These are phyloP conservation scores for Benitochromis conjunctus DNA, from an alignment of 2,113 vertebrate species.

Conservation along the genomic window DNA sequence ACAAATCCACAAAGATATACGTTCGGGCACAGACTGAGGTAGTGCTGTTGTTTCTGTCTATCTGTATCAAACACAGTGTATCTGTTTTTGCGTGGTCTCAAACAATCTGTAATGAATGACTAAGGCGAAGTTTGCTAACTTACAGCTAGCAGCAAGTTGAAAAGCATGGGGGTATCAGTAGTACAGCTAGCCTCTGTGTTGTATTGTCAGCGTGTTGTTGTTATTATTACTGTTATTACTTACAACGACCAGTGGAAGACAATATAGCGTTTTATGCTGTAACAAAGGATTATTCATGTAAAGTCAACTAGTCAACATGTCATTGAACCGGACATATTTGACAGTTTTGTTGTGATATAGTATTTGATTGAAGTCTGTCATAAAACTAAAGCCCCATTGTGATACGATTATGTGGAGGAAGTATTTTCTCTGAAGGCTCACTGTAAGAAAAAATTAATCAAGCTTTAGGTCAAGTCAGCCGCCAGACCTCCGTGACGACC, in stretches of 20 bases:
- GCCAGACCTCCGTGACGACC: not conserved
- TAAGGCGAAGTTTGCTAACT: not conserved
- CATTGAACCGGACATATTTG: not conserved
- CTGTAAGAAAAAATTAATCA: not conserved
- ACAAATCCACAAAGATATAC: not conserved
- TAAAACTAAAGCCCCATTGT: not conserved
- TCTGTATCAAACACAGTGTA: not conserved
- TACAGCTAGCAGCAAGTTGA: not conserved
- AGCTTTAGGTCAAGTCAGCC: not conserved
- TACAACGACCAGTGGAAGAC: not conserved
- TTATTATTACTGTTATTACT: not conserved
- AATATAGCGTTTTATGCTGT: not conserved
- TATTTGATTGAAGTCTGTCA: not conserved
- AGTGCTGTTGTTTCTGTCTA: not conserved
- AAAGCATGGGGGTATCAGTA: not conserved
- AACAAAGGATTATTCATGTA: not conserved
- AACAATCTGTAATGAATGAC: not conserved
- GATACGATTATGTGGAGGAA: not conserved
- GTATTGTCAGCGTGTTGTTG: not conserved
- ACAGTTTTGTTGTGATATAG: not conserved
- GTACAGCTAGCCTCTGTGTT: not conserved
- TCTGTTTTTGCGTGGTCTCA: not conserved
- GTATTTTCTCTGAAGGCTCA: not conserved
- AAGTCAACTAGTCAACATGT: accelerated
- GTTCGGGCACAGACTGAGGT: not conserved